Evolutionary conservation across 1,140 invertebrate genomes (phyloP), one percentile per base, ranked within the genome.

Genomic region (Drosophila arawakana): DNA sequence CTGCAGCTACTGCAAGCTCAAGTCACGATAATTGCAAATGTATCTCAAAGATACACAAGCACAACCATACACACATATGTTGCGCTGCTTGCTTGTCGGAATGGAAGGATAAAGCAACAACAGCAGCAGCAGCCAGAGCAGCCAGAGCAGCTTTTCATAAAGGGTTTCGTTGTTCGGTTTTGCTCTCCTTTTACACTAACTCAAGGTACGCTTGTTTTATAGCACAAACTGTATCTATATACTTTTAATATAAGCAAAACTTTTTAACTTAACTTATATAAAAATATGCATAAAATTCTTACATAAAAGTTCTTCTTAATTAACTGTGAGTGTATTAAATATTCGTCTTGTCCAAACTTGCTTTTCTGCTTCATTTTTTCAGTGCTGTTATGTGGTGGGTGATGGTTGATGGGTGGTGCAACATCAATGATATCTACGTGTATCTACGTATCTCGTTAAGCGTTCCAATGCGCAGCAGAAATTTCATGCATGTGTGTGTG

Each of bases 1-100:
- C 25, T 30, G 25, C 58, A 57, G 50, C 74, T 68, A 59, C 61
- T 80, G 72, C 77, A 73, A 76, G 76, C 70, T 80, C 79, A 84
- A 91, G 89, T 91, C 89, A 91, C 89, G 89, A 91, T 91, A 91
- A 91, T 91, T 91, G 89, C 84, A 89, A 81, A 91, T 89, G 73
- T 81, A 90, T 89, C 78, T 89, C 84, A 88, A 67, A 88, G 67
- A 88, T 80, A 88, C 80, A 88, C 66, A 78, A 15, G 15, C 15
- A 15, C 15, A 15, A 15, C 15, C 54, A 63, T 44, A 65, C 44
- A 13, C 15, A 18, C 52, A 30, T 30, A 30, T 30, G 25, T 30
- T 3, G 25, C 25, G 2, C 25, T 30, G 25, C 25, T 30, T 54
- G 52, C 34, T 50, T 50, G 25, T 44, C 39, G 1, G 30, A 30